Percentiles rank a stretch among this genome's conserved stretches.
phyloP scores from a whole-genome alignment of 1,140 invertebrate genomes.

The Drosophila miranda region DNA sequence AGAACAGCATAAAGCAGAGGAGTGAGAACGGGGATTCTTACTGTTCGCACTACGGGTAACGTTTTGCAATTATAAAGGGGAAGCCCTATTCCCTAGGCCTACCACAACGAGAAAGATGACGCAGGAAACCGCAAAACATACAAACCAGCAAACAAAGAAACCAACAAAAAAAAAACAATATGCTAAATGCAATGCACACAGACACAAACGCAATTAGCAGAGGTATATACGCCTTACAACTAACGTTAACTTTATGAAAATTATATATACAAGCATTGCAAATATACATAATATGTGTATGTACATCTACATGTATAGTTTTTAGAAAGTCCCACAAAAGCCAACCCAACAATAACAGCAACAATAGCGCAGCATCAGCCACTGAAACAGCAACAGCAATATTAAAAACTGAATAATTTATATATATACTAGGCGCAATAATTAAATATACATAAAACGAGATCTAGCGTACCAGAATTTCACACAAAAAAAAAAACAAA shows the following conservation, averaged over 20 bases:
- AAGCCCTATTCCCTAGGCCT: too few species aligned
- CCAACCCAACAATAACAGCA: conserved; percentile 23
- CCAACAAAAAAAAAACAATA: conserved; percentile 19
- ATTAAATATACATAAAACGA: conserved; percentile 41
- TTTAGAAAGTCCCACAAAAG: conserved; percentile 32
- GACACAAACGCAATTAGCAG: conserved; percentile 61
- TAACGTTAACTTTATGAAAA: conserved; percentile 35
- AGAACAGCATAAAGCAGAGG: too few species aligned
- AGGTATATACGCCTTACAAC: conserved; percentile 68
- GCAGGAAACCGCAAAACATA: conserved; percentile 4
- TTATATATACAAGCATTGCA: conserved; percentile 10
- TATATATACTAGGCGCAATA: conserved; percentile 17
- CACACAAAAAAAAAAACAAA: conserved; percentile 18
- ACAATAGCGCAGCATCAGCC: conserved; percentile 25
- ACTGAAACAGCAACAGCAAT: conserved; percentile 33
- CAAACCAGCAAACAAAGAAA: conserved; percentile 8
- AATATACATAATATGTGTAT: conserved; percentile 3
- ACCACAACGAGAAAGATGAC: conserved; percentile 6
- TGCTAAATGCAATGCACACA: conserved; percentile 60
- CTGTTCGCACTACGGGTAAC: too few species aligned
- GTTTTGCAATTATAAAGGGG: too few species aligned
- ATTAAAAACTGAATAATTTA: conserved; percentile 56
- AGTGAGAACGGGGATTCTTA: too few species aligned
- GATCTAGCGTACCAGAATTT: conserved; percentile 30
- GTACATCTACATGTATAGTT: conserved; percentile 13